Conservation (phyloP, 2,113 vertebrate species). For the Oplegnathus fasciatus region DNA sequence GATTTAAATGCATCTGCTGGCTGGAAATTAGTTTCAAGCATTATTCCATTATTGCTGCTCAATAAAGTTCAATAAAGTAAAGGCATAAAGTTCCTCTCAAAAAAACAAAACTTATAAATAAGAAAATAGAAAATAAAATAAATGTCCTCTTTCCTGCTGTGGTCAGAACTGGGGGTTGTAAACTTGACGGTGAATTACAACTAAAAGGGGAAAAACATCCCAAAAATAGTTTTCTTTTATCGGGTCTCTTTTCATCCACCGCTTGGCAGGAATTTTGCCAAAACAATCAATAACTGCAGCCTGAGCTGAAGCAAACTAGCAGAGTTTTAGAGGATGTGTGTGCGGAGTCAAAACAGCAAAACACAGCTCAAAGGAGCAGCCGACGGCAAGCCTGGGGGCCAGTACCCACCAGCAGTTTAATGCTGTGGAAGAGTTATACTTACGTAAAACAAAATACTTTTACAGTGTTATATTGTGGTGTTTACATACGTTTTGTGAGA, state of each 20-base stretch:
- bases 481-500: neutral
- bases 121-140: constrained; percentile 17
- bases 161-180: neutral
- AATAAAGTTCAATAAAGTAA: neutral
- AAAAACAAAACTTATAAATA: too few species aligned
- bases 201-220: neutral
- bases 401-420: constrained; percentile 6
- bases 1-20: too few species aligned
- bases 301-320: neutral
- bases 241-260: neutral
- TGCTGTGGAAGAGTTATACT: neutral
- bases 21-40: too few species aligned
- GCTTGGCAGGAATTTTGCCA: constrained; percentile 29
- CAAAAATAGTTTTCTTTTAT: constrained; percentile 13
- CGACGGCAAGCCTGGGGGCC: constrained; percentile 53
- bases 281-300: constrained; percentile 47
- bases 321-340: neutral
- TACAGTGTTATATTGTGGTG: neutral
- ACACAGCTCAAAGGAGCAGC: constrained; percentile 35
- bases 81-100: neutral
- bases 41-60: too few species aligned
- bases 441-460: neutral
- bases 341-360: constrained; percentile 22
- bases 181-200: constrained; percentile 25
- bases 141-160: constrained; percentile 3